Base-by-base conservation (phyloP, 2,888 invertebrate species). In the Hedychridium roseum region DNA sequence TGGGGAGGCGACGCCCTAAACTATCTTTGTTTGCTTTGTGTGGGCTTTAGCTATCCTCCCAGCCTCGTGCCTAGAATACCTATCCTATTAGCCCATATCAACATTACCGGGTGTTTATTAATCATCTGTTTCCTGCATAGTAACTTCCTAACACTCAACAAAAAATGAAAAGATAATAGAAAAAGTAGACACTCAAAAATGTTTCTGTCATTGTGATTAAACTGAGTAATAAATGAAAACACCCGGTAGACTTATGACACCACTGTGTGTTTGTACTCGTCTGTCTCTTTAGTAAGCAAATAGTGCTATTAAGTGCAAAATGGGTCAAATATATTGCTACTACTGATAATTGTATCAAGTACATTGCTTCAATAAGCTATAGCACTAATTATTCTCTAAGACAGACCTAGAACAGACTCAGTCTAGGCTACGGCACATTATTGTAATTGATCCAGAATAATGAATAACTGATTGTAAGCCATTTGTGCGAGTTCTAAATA, bases 361-460 rank as follows among this genome's bases (percentile, higher is more conserved):
- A 45, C 35, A 42, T 39, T 32, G n/a, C n/a, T n/a, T n/a, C n/a
- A n/a, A n/a, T n/a, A n/a, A n/a, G n/a, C n/a, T n/a, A n/a, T 20
- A 20, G 14, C 6, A 34, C 45, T 48, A 46, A 51, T 52, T 50
- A 42, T 51, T 68, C 61, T 69, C 56, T 64, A 76, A 78, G 78
- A 78, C 77, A 78, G 76, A 78, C 78, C 73, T 72, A 78, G 76
- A 71, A 77, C 78, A 78, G 74, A 78, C 76, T 72, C 76, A 78
- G 74, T 76, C 73, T 71, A 76, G 77, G 74, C 76, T 76, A 74
- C 67, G 60, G 61, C 68, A 68, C 64, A 57, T 67, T 69, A 57
- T 35, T 26, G 30, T 58, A 26, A 50, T 58, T 57, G 45, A 78
- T 77, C 78, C 78, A 78, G 78, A 79, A 79, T 79, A 79, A 79